These are phyloP conservation scores for Erynnis tages DNA, from an alignment of 2,888 invertebrate genomes.

Conservation along the genomic window DNA sequence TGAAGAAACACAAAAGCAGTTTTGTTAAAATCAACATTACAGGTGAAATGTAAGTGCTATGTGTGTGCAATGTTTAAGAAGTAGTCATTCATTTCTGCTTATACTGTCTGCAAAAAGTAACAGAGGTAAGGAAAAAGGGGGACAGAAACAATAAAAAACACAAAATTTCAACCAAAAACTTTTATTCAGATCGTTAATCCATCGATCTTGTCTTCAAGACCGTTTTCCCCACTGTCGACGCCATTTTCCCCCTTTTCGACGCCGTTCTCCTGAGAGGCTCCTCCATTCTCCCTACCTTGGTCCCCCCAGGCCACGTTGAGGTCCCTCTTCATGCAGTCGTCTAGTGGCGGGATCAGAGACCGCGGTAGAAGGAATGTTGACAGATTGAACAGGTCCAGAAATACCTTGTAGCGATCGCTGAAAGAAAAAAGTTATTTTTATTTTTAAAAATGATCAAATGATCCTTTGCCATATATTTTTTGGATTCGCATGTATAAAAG, in stretches of 20 bases:
- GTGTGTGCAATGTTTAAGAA: too few species aligned
- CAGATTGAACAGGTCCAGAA: conserved; percentile 97
- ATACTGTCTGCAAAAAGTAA: too few species aligned
- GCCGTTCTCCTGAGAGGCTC: neutral
- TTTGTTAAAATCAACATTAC: too few species aligned
- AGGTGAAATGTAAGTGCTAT: too few species aligned
- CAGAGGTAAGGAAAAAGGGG: too few species aligned
- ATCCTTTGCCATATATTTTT: too few species aligned
- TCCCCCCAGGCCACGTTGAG: conserved; percentile 83
- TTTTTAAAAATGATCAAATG: neutral
- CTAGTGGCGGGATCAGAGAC: conserved; percentile 93
- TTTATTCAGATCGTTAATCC: too few species aligned
- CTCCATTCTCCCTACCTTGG: conserved; percentile 40
- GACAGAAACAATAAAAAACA: too few species aligned
- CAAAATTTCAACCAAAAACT: too few species aligned
- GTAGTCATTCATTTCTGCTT: too few species aligned
- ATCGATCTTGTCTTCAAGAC: neutral
- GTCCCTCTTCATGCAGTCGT: conserved; percentile 89
- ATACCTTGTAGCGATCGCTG: conserved; percentile 99
- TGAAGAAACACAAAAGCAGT: too few species aligned
- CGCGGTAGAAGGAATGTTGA: conserved; percentile 98
- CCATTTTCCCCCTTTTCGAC: neutral
- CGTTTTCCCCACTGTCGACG: neutral
- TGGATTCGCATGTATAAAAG: too few species aligned
- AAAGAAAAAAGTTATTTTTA: conserved; percentile 48